Evolutionary conservation across 1,140 invertebrate genomes (phyloP), one percentile per base, ranked within the genome.

Genomic region (Diorhabda sublineata): DNA sequence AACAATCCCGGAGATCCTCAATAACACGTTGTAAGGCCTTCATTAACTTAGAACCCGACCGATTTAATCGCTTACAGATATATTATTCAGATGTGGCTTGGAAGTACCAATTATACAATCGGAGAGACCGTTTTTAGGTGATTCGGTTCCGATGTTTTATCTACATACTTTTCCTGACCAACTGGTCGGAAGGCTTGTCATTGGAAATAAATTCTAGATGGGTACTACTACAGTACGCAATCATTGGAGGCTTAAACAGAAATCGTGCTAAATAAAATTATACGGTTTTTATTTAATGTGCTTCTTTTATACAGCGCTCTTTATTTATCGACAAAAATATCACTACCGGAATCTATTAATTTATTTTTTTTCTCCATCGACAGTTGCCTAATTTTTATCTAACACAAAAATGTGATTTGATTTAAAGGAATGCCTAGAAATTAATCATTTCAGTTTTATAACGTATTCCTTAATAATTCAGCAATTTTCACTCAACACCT

Each of bases 201-300:
- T 72, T 69, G 68, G 64, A 63, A 52, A 65, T 66, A 72, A 67
- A 64, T 66, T 67, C 68, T 60, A 67, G 65, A 59, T 43, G 57
- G 63, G 63, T 62, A 74, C 73, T 74, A 74, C 73, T 67, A 74
- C 57, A 52, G 70, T 74, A 74, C 73, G 73, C 73, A 74, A 74
- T 74, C 73, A 72, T 71, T 66, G 70, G 64, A 66, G 63, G 67
- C 70, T 71, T 69, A 66, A 45, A 69, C 67, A 52, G 68, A 64
- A 71, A 71, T 69, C 72, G 70, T 71, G 68, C 65, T 64, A 44
- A 58, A 63, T 61, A 26, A 74, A 74, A 74, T 74, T 72, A 74
- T 58, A 74, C 56, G 73, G 68, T 74, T 63, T 26, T 71, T 74
- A 67, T 66, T 73, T 73, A 73, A 73, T 73, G 63, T 68, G 67